Percentiles rank a stretch among this genome's conserved stretches.
phyloP scores from a whole-genome alignment of 2,888 invertebrate species.

The Anticlea derivata region DNA sequence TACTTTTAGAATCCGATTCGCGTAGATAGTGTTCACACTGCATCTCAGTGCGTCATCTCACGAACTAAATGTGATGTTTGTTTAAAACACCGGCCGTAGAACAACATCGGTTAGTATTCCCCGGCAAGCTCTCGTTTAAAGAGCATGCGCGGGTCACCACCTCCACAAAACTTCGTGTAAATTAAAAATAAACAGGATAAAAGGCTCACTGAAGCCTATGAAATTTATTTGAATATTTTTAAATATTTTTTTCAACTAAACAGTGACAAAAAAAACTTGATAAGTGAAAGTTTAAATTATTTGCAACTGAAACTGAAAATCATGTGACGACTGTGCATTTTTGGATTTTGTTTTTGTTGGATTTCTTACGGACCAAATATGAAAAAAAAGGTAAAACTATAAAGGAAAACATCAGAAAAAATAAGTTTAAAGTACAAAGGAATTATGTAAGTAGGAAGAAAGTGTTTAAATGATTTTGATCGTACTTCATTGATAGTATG shows the following conservation, averaged over 20 bases:
- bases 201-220: too few species aligned
- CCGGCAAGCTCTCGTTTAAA: slow-evolving; percentile 2
- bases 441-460: too few species aligned
- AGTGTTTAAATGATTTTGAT: too few species aligned
- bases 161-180: too few species aligned
- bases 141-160: slow-evolving; percentile 2
- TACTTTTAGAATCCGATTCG: too few species aligned
- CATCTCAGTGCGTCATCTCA: slow-evolving; percentile 13
- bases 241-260: not conserved
- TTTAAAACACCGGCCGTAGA: slow-evolving; percentile 10
- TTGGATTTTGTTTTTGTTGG: slow-evolving; percentile 1
- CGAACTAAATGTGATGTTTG: slow-evolving; percentile 10
- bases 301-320: not conserved
- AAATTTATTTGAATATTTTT: too few species aligned
- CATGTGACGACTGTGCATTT: slow-evolving; percentile 7
- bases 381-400: slow-evolving; percentile 14
- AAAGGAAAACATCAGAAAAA: too few species aligned
- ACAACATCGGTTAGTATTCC: slow-evolving; percentile 10
- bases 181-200: too few species aligned
- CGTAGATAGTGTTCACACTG: not conserved
- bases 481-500: too few species aligned
- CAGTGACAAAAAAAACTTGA: not conserved
- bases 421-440: too few species aligned
- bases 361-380: slow-evolving; percentile 13
- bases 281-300: not conserved